These are phyloP conservation scores for Tragelaphus scriptus DNA, from an alignment of 2,113 vertebrate species.

Conservation along the genomic window DNA sequence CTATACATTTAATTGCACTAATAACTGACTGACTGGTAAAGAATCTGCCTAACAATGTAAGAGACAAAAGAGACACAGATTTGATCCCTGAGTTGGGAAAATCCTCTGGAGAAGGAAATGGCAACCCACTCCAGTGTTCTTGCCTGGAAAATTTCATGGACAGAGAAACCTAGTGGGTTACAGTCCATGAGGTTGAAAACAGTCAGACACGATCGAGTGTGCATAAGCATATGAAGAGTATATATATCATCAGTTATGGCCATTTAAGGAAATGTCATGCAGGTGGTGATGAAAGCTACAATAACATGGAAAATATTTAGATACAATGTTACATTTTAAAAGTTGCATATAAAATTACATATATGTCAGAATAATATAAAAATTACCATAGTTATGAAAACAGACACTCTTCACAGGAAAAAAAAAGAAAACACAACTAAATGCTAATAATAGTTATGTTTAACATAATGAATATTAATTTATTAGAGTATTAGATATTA, in stretches of 20 bases:
- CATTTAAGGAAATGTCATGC: not conserved
- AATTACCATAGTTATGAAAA: not conserved
- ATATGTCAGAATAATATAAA: not conserved
- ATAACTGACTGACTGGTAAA: not conserved
- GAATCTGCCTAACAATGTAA: not conserved
- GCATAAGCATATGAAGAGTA: not conserved
- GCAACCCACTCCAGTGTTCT: not conserved
- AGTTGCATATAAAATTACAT: not conserved
- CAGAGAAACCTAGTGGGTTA: not conserved
- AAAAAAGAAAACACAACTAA: not conserved
- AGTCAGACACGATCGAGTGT: accelerated
- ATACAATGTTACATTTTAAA: not conserved
- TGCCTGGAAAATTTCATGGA: not conserved
- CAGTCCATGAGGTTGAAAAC: not conserved
- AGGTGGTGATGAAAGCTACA: no score
- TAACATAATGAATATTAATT: not conserved
- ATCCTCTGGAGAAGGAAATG: not conserved
- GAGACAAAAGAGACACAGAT: not conserved
- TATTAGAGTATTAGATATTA: not conserved
- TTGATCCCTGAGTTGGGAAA: not conserved
- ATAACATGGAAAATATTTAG: not conserved
- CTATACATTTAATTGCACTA: not conserved
- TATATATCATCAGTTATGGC: not conserved
- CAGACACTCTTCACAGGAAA: not conserved
- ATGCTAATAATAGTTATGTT: not conserved